phyloP scores from a whole-genome alignment of 2,888 invertebrate genomes.

The Tricholauxania praeusta region DNA sequence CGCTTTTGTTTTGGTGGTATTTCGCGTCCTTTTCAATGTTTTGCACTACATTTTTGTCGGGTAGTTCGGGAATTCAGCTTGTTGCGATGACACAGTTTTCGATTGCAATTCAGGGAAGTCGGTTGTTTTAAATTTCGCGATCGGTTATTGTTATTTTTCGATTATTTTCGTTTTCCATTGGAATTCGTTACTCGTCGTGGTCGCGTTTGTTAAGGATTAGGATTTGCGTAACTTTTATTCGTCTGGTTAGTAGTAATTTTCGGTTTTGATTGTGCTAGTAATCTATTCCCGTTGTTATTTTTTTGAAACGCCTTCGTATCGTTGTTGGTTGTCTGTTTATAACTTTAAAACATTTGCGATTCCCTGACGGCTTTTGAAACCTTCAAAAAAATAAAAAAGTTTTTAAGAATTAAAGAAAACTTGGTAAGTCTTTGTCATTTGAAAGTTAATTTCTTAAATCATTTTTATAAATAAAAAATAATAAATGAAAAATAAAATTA shows the following conservation, averaged over 20 bases:
- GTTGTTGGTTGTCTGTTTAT: not conserved
- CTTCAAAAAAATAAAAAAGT: no score
- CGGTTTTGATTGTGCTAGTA: slow-evolving; percentile 29
- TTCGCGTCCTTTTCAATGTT: slow-evolving; percentile 17
- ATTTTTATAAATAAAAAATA: no score
- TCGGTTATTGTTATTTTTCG: slow-evolving; percentile 42
- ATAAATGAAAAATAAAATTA: no score
- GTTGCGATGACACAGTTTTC: slow-evolving; percentile 64
- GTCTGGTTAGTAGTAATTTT: slow-evolving; percentile 34
- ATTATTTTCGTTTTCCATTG: slow-evolving; percentile 27
- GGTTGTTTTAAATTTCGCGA: slow-evolving; percentile 58
- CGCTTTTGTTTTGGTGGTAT: slow-evolving; percentile 29
- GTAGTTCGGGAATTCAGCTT: slow-evolving; percentile 54
- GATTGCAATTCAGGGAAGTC: slow-evolving; percentile 66
- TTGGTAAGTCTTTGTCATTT: no score
- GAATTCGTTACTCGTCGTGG: slow-evolving; percentile 16
- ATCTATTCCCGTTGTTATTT: slow-evolving; percentile 8
- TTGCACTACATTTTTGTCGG: slow-evolving; percentile 37
- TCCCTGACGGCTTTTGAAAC: no score
- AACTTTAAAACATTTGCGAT: no score
- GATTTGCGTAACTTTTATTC: slow-evolving; percentile 37
- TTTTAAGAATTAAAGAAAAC: no score
- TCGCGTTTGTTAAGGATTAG: slow-evolving; percentile 37
- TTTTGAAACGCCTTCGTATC: slow-evolving; percentile 21
- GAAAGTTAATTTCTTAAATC: no score